Evolutionary conservation across 1,140 invertebrate species (phyloP).

Genomic region (Apis florea): DNA sequence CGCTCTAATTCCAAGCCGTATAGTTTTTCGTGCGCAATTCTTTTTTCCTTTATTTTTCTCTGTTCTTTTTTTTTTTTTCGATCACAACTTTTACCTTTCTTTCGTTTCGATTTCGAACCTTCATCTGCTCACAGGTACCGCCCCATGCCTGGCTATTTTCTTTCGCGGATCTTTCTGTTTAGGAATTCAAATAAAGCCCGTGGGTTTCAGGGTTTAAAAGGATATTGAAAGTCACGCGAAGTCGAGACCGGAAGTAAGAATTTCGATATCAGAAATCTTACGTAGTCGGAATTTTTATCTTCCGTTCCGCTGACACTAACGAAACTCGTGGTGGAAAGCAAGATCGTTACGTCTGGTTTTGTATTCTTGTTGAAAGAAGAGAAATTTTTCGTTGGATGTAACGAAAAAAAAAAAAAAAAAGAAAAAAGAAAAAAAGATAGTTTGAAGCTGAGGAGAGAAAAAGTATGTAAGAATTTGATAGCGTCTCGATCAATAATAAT

Average conservation of each 20-base stretch:
- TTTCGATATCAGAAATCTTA: slow-evolving; percentile 55
- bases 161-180: background rate
- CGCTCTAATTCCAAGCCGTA: background rate
- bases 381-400: too few species aligned
- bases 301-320: background rate
- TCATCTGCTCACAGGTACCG: background rate
- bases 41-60: too few species aligned
- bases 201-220: background rate
- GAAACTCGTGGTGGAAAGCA: slow-evolving; percentile 18
- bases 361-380: too few species aligned
- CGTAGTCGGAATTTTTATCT: slow-evolving; percentile 40
- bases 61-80: background rate
- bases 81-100: background rate
- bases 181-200: slow-evolving; percentile 53
- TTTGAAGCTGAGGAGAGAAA: background rate
- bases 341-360: too few species aligned
- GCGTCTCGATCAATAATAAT: background rate
- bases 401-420: background rate
- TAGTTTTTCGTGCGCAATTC: background rate
- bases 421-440: background rate
- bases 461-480: background rate
- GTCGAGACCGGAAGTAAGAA: slow-evolving; percentile 30
- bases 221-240: slow-evolving; percentile 25
- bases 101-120: background rate
- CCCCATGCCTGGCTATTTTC: background rate